Percentiles rank a stretch among this genome's conserved stretches.
Conservation (phyloP, 92 coral and sea anemone genomes). For the Epizoanthus fatuus region DNA sequence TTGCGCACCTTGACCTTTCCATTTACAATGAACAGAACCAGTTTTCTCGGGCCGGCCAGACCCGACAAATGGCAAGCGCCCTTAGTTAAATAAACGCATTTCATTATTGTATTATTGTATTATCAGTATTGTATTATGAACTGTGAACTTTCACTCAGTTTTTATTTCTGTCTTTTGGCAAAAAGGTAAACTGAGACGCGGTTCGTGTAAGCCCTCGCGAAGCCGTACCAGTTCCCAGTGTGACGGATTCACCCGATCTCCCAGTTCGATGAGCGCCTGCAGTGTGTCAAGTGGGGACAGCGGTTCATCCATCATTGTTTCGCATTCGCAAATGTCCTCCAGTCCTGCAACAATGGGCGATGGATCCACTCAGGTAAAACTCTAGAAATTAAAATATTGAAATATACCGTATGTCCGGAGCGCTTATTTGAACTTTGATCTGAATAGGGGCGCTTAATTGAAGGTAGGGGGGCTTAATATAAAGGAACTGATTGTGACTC, state of each 20-base stretch:
- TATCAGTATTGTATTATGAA: too few species aligned
- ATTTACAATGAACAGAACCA: too few species aligned
- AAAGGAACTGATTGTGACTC: too few species aligned
- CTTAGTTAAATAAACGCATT: too few species aligned
- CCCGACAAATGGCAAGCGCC: too few species aligned
- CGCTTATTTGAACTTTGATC: too few species aligned
- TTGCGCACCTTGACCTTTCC: too few species aligned
- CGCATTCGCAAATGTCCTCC: constrained; percentile 45
- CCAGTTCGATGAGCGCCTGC: constrained; percentile 77
- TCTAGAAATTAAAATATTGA: neutral
- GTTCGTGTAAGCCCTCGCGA: constrained; percentile 61
- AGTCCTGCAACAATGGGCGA: constrained; percentile 30
- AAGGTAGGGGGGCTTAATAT: too few species aligned
- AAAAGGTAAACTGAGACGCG: constrained; percentile 62
- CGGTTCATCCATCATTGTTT: constrained; percentile 66
- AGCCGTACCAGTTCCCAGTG: constrained; percentile 56
- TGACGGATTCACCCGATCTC: constrained; percentile 81
- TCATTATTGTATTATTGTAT: too few species aligned
- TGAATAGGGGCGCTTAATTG: too few species aligned
- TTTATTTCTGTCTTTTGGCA: neutral
- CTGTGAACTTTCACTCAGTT: neutral
- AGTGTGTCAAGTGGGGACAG: constrained; percentile 89
- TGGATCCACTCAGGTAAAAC: constrained; percentile 30
- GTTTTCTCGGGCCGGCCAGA: too few species aligned
- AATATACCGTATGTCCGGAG: neutral